phyloP scores from a whole-genome alignment of 2,888 invertebrate genomes.

The Phania funesta region DNA sequence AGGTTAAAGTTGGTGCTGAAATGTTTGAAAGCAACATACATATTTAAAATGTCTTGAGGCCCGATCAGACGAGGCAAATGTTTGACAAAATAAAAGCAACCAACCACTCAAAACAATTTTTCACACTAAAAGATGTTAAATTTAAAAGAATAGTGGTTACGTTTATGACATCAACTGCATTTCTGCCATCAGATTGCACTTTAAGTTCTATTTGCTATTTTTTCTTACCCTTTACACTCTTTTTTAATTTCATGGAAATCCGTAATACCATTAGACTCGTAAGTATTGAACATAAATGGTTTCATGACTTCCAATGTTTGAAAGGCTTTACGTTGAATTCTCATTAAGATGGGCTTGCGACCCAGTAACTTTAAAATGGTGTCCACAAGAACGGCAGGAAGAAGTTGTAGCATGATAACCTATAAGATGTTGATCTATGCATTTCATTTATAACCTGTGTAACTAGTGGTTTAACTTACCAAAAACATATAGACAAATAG shows the following conservation, averaged over 20 bases:
- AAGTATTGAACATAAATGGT: conserved; percentile 74
- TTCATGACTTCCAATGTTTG: conserved; percentile 72
- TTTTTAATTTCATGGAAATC: conserved; percentile 49
- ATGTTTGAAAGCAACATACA: not conserved
- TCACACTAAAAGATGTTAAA: too few species aligned
- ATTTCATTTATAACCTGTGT: not conserved
- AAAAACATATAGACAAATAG: conserved; percentile 58
- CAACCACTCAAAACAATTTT: too few species aligned
- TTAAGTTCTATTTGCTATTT: not conserved
- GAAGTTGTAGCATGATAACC: conserved; percentile 71
- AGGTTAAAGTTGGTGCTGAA: conserved; percentile 9
- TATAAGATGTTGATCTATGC: not conserved
- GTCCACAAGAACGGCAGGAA: conserved; percentile 73
- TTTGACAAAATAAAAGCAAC: too few species aligned
- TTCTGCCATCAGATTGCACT: too few species aligned
- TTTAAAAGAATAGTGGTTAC: too few species aligned
- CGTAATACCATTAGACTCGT: conserved; percentile 71
- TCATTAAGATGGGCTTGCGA: conserved; percentile 71
- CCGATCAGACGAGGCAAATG: too few species aligned
- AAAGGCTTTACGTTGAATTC: conserved; percentile 72
- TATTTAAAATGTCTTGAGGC: not conserved
- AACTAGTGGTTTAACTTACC: conserved; percentile 18
- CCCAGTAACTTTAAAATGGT: conserved; percentile 69
- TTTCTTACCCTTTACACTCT: conserved; percentile 2
- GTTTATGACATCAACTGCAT: too few species aligned